Base-by-base conservation (phyloP, 2,797 vertebrate genomes). In the Rhabdomys pumilio region DNA sequence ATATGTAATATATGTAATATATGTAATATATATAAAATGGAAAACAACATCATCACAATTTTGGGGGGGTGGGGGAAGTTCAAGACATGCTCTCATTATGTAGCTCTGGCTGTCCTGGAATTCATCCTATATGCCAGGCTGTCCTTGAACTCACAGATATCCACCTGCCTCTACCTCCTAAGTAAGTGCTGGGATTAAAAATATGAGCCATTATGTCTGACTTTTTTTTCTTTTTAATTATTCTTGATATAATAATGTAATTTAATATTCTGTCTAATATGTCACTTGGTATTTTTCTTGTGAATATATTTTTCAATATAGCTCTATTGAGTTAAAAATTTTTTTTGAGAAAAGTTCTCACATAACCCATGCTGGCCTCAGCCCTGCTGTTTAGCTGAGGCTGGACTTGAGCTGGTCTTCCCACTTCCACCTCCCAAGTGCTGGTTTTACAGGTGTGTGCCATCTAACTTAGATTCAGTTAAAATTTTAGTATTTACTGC, bases 261-360 rank as follows among this genome's bases (percentile, higher is more conserved):
- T 90, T 94, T 84, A 95, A 53, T 95, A 75, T 13, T 91, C 79
- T 67, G 34, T 72, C 7, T 90, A 63, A 55, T 69, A 81, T 81
- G 24, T 0, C n/a, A 47, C 31, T 91, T 72, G 20, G 6, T 76
- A 77, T 90, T 79, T 90, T 91, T 85, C 92, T 55, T 53, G 88
- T 84, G 41, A 83, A 59, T 82, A 53, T 53, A n/a, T 73, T 76
- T 65, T 83, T 75, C 41, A 88, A 22, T 94, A 72, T 57, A 7
- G 6, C 50, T 34, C 79, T 92, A 83, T 31, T 65, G 17, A 84
- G 24, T 65, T 84, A 84, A 84, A 38, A 59, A 79, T 2, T 22
- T 57, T 38, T 61, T 82, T 61, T 81, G n/a, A 61, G 57, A 38
- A 81, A 81, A 81, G 9, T 81, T 83, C 80, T 83, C 22, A 61